Base-by-base conservation (phyloP, 2,113 vertebrate genomes). In the Tiliqua scincoides region DNA sequence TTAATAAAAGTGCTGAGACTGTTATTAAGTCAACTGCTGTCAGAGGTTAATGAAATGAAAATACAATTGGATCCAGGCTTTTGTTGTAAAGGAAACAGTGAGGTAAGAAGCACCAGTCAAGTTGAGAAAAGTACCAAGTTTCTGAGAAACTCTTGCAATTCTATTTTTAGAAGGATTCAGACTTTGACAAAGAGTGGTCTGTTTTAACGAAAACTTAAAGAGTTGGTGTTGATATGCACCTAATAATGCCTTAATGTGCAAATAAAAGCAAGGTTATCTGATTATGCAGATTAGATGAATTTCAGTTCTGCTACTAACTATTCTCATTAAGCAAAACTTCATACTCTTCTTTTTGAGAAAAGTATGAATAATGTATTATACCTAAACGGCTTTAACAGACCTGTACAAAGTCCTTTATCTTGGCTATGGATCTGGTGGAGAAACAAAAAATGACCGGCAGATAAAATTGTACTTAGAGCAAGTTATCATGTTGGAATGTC, bases 1-100 rank as follows among this genome's bases (percentile, higher is more conserved):
- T 96, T 97, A 96, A 96, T 97, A 97, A 97, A 97, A 96, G 96
- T 96, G 97, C 97, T 97, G 95, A 97, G 97, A 97, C 97, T 97
- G 97, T 97, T 97, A 97, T 89, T 96, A 96, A 96, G 96, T 96
- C 94, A 96, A 92, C 91, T 96, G 84, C 95, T 96, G 95, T 97
- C 96, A 96, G 96, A 96, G 95, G 94, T 96, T 96, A 95, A 96
- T 97, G 95, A 95, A 95, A 74, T 80, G 78, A 72, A 63, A 63
- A 73, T 87, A 61, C 59, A 74, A 93, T 88, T 94, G 94, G 95
- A 92, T 93, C 93, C 91, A 93, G 93, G 94, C 94, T 94, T 94
- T 35, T 86, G 90, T 92, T 92, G 90, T 81, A 62, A 93, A 95
- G 88, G 93, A 90, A 92, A 92, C 91, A 84, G 94, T 88, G 82